Base-by-base conservation (phyloP, 2,797 vertebrate genomes). In the Phoebastria nigripes region DNA sequence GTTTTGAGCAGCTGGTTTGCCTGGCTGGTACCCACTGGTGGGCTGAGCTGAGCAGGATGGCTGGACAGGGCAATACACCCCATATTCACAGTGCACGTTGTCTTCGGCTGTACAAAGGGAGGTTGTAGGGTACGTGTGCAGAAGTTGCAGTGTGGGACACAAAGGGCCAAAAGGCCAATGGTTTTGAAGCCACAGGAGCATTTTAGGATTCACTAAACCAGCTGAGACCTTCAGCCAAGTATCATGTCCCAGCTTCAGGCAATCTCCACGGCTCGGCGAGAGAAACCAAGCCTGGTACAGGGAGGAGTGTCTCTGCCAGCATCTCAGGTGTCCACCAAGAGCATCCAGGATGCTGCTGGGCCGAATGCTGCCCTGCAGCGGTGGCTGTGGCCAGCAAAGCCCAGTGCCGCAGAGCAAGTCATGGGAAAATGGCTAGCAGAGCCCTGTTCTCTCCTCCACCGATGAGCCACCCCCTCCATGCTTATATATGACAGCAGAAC, bases 21-120 rank as follows among this genome's bases (percentile, higher is more conserved):
- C 37, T 74, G 71, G 11, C 76, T 78, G 85, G 33, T 28, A 39
- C 47, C 24, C 35, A 5, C 2, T 1, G 3, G 31, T 46, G 77
- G 65, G 51, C 35, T 89, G 73, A 46, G 54, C 74, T 24, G 35
- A 25, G 56, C 56, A 42, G 84, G 52, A 3, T 33, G 37, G 18
- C 51, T 92, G 74, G 63, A 21, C 21, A 42, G 31, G 55, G 42
- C 6, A 39, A 9, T 41, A 10, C 41, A 59, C 8, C 31, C 73
- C 44, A 2, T 28, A 10, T 13, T 67, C 55, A 20, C 15, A 44
- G 71, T 10, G 2, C 11, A 24, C 0, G 0, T 31, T n/a, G 25
- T 46, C 47, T 66, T 85, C 2, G 3, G 2, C 39, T 17, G 9
- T 26, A 8, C 58, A 12, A 14, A 66, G 41, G 28, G 70, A 84